Percentiles rank a stretch among this genome's conserved stretches.
phyloP scores from a whole-genome alignment of 1,140 invertebrate species.

The Gonioctena quinquepunctata region DNA sequence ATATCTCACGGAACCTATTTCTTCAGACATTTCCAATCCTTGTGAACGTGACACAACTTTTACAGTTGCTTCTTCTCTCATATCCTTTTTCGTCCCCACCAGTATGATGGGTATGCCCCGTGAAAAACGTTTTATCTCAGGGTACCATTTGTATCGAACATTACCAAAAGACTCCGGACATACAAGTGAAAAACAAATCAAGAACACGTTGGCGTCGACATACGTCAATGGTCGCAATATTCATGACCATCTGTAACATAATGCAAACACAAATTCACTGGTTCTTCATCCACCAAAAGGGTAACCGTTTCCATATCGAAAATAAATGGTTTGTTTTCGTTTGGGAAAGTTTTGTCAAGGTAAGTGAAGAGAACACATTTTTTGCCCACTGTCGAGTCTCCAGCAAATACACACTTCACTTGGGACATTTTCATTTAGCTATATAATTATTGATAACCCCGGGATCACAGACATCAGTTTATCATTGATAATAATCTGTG shows the following conservation, averaged over 20 bases:
- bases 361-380: not conserved
- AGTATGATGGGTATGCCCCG: slow-evolving; percentile 84
- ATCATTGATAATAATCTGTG: not conserved
- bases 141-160: slow-evolving; percentile 87
- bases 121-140: slow-evolving; percentile 85
- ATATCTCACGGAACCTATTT: slow-evolving; percentile 75
- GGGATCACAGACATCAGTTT: not conserved
- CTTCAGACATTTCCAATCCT: slow-evolving; percentile 76
- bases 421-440: not conserved
- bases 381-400: not conserved
- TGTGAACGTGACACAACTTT: slow-evolving; percentile 59
- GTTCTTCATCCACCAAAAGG: slow-evolving; percentile 71
- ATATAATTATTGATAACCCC: not conserved
- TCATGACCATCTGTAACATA: slow-evolving; percentile 95
- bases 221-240: slow-evolving; percentile 90
- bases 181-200: slow-evolving; percentile 33
- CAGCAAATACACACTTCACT: not conserved
- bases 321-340: not conserved
- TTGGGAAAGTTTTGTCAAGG: not conserved
- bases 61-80: slow-evolving; percentile 13
- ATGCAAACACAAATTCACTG: slow-evolving; percentile 82
- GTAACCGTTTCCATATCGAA: not conserved
- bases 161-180: slow-evolving; percentile 80
- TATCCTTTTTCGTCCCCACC: slow-evolving; percentile 71
- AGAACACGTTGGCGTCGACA: slow-evolving; percentile 59